Evolutionary conservation across 1,140 invertebrate species (phyloP), one percentile per base, ranked within the genome.

Genomic region (Episyrphus balteatus): DNA sequence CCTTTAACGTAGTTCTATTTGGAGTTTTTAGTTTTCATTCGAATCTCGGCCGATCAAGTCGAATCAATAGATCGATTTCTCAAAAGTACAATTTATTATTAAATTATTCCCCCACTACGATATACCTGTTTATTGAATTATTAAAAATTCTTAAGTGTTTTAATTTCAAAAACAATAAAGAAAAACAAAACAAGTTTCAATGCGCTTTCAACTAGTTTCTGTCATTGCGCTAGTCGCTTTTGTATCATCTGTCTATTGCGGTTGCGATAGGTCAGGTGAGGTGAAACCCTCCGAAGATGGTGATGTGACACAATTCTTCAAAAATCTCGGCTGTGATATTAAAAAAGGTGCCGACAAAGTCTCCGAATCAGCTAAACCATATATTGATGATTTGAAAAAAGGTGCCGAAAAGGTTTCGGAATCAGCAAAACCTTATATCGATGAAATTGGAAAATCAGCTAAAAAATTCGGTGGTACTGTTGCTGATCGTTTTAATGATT

Each of bases 311-410:
- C 46, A 56, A n/a, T 65, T 59, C 49, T 62, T 64, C 34, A 64
- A 64, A 50, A 62, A 51, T 9, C 12, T 57, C 1, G 58, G 61
- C 45, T 65, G 62, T 49, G 55, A 58, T 44, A 54, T 64, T 15
- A 52, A 59, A 15, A 47, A 63, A 49, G 59, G 57, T 1, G 55
- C 61, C 26, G 54, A 55, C 53, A 56, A 61, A 1, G 48, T 58
- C 10, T 51, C 50, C 17, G 56, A 58, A 31, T 51, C 52, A 0
- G 49, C 57, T 43, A 64, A 62, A 34, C 62, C 62, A 9, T 26
- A 26, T 8, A 26, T 26, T 26, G 21, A 26, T 26, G 21, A 26
- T 26, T 5, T 26, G 3, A 26, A 26, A 26, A 26, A 26, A 26
- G 57, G 52, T 19, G 17, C 57, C 5, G 54, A 59, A 2, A 64